Base-by-base conservation (phyloP, 2,113 vertebrate species). In the Nannospalax galili region DNA sequence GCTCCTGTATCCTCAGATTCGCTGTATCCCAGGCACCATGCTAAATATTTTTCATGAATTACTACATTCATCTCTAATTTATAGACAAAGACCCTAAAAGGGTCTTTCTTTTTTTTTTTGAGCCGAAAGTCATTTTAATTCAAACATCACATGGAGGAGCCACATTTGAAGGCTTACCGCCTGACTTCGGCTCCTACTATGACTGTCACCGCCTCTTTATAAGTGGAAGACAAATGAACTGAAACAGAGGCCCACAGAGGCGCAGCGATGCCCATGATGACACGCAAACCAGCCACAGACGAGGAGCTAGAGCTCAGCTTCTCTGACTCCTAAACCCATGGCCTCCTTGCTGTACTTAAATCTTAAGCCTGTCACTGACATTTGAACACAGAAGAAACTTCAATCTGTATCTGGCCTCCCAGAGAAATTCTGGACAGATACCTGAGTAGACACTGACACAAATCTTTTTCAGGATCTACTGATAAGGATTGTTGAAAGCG, bases 341-440 rank as follows among this genome's bases (percentile, higher is more conserved):
- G 5, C 1, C 58, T 60, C 77, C 15, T 10, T 2, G 8, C 45
- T 37, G 14, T 0, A 0, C 62, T 67, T 77, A 7, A 58, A 69
- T 30, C 10, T 87, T 5, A 37, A 19, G 5, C 10, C 8, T 85
- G 91, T 95, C 96, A 93, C 42, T 9, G 82, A 92, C 93, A 94
- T 78, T 84, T 95, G 94, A 96, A 84, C 1, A 15, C 45, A 84
- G 84, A 97, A 79, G 90, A 81, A 90, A 95, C 95, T 97, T 88
- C 86, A 91, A 35, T 77, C 84, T 89, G 28, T 73, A 90, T 91
- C 93, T 92, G 56, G 75, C 91, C 72, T 89, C 95, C 95, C 94
- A 86, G 12, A 64, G 74, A 62, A 3, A 88, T 92, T 93, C 37
- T 26, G 70, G 81, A n/a, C n/a, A 92, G 91, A 90, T 79, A 85